phyloP scores from a whole-genome alignment of 2,113 vertebrate genomes.

The Corythornis vintsioides region DNA sequence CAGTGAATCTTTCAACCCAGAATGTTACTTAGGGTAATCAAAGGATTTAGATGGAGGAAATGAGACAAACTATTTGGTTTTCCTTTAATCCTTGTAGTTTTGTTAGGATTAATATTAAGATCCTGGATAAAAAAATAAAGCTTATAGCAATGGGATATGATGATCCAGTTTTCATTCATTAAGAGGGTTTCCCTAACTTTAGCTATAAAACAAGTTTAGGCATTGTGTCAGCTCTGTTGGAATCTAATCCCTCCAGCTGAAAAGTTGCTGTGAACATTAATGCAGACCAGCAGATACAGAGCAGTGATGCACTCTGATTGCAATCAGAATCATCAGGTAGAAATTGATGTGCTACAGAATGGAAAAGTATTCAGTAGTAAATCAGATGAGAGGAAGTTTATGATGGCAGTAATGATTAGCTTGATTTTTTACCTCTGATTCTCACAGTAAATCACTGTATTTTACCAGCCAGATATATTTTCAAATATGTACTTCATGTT shows the following conservation, averaged over 20 bases:
- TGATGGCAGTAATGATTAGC: conserved; percentile 27
- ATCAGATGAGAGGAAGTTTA: background rate
- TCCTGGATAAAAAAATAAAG: background rate
- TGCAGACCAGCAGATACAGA: conserved; percentile 25
- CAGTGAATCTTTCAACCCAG: background rate
- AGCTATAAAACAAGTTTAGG: background rate
- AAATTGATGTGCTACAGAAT: conserved; percentile 19
- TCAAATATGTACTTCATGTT: background rate
- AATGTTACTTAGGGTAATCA: background rate
- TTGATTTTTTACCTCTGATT: background rate
- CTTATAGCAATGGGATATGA: background rate
- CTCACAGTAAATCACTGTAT: background rate
- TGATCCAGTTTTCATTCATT: background rate
- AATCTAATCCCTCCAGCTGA: background rate
- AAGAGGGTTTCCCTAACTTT: background rate
- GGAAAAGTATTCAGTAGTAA: conserved; percentile 22
- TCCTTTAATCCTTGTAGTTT: background rate
- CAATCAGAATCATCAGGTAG: conserved; percentile 53
- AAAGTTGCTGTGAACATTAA: background rate
- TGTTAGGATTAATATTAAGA: conserved; percentile 12
- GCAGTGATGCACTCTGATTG: conserved; percentile 45
- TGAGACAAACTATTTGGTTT: background rate
- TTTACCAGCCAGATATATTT: background rate
- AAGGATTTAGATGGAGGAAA: background rate
- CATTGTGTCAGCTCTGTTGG: conserved; percentile 4